Evolutionary conservation across 2,113 vertebrate species (phyloP).

Genomic region (Sarotherodon lohbergeri): DNA sequence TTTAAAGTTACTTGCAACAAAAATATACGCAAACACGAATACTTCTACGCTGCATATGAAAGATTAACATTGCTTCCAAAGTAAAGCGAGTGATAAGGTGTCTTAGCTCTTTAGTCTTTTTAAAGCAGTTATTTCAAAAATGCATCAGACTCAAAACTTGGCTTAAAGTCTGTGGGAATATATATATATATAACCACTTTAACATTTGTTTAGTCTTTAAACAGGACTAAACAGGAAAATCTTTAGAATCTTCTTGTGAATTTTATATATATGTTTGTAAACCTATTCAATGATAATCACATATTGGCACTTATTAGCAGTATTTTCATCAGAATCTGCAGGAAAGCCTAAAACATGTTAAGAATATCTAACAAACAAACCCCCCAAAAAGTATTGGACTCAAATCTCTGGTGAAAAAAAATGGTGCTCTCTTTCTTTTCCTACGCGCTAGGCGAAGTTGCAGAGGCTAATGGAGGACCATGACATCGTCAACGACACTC

Average conservation of each 20-base stretch:
- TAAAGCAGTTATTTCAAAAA: background rate
- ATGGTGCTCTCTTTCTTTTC: background rate
- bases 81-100: background rate
- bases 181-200: background rate
- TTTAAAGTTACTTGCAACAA: background rate
- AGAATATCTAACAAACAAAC: background rate
- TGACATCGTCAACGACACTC: conserved; percentile 62
- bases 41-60: background rate
- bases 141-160: background rate
- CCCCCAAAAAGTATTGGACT: background rate
- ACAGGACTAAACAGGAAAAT: background rate
- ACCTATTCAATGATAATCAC: background rate
- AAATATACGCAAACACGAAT: background rate
- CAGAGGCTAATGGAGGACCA: conserved; percentile 68
- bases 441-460: conserved; percentile 66
- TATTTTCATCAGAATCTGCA: background rate
- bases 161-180: background rate
- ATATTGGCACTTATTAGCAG: background rate
- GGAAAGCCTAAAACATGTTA: background rate
- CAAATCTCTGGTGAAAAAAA: background rate
- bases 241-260: background rate
- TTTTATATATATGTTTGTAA: background rate
- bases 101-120: background rate
- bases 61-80: background rate
- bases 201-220: background rate